Percentiles rank a stretch among this genome's conserved stretches.
Evolutionary conservation across 1,140 invertebrate genomes (phyloP).

Genomic region (honey bee (Apis mellifera)): Amel_HAv3.1 CM009937.2:7835001-7835500

Average conservation of each 20-base stretch:
- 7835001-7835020: constrained; percentile 23
- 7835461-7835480: constrained; percentile 1
- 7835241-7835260: constrained; percentile 5
- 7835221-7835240: not conserved
- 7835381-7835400: not conserved
- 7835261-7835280: not conserved
- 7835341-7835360: not conserved
- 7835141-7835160: constrained; percentile 1
- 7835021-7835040: not conserved
- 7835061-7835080: not conserved
- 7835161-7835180: not conserved
- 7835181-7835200: too few species aligned
- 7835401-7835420: constrained; percentile 24
- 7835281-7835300: not conserved
- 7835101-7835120: not conserved
- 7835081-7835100: not conserved
- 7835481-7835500: not conserved
- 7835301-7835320: constrained; percentile 2
- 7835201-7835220: not conserved
- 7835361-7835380: not conserved
- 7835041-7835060: not conserved
- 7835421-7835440: constrained; percentile 37
- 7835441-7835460: constrained; percentile 10
- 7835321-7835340: constrained; percentile 4
- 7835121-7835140: constrained; percentile 12